Evolutionary conservation across 2,113 vertebrate genomes (phyloP), one percentile per base, ranked within the genome.

Genomic region (Geothlypis trichas): DNA sequence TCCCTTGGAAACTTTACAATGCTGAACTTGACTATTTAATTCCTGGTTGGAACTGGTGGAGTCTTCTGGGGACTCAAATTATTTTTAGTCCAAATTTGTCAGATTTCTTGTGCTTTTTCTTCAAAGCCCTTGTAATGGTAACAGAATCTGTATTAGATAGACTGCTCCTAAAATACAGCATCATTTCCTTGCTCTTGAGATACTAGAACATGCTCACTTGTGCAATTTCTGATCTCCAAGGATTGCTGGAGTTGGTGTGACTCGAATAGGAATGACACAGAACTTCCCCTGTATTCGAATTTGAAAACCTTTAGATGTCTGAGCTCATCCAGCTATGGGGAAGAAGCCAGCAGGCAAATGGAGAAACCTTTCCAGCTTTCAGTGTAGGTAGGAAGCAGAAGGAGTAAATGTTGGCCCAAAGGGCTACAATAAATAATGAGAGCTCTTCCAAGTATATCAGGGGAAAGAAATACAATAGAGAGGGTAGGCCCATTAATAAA

Each of bases 401-500:
- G 90, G 93, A 97, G 96, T 96, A 95, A 96, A 96, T 96, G 95
- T 93, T 96, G 94, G 90, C 92, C 93, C 90, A 95, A 91, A 93
- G 86, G 91, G 88, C 95, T 82, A 91, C 89, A 51, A 92, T 95
- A 87, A 92, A 95, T 95, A 91, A 84, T 59, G 86, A 97, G 96
- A 94, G 94, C 95, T 95, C 85, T 97, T 97, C 94, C 91, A 97
- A 95, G 90, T 97, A 96, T 96, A 97, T 94, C 71, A 47, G 87
- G 46, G 92, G 72, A 92, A 93, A 97, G 95, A 97, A 97, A 97
- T 96, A 95, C 11, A 35, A 96, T 93, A 84, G 95, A 95, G 88
- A 91, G 97, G 94, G 94, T 94, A 93, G 92, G 75, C 21, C 93
- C 96, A 97, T 97, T 97, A 97, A 97, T 97, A 97, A 97, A 97